Percentiles rank a stretch among this genome's conserved stretches.
phyloP scores from a whole-genome alignment of 2,888 invertebrate species.

The Acleris holmiana region DNA sequence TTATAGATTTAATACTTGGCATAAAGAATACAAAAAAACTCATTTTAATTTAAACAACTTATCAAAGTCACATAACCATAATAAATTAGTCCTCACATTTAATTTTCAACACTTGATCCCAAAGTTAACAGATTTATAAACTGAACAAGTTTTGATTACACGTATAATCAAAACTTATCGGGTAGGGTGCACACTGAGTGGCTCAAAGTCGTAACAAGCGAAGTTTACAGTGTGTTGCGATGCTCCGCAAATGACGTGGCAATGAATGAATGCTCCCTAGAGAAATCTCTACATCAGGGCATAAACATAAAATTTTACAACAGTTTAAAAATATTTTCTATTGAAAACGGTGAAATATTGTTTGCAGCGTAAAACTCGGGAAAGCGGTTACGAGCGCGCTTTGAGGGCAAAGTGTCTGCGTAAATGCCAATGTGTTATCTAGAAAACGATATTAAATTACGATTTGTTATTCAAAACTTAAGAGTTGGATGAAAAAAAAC shows the following conservation, averaged over 20 bases:
- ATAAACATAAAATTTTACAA: slow-evolving; percentile 41
- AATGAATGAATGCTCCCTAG: slow-evolving; percentile 42
- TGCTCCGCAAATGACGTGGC: slow-evolving; percentile 59
- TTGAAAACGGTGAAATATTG: slow-evolving; percentile 26
- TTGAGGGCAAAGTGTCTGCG: background rate
- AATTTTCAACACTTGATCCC: background rate
- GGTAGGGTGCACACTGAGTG: slow-evolving; percentile 42
- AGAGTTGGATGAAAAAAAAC: too few relatives aligned
- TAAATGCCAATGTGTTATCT: background rate
- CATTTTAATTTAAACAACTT: too few relatives aligned
- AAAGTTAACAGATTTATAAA: background rate
- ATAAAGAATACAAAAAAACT: too few relatives aligned
- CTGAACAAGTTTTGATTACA: slow-evolving; percentile 28
- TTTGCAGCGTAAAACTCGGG: slow-evolving; percentile 8
- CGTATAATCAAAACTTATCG: slow-evolving; percentile 29
- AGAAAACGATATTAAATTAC: background rate
- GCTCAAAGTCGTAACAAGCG: slow-evolving; percentile 76
- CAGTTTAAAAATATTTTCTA: slow-evolving; percentile 38
- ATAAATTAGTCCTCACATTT: too few relatives aligned
- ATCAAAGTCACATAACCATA: too few relatives aligned
- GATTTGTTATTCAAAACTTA: background rate
- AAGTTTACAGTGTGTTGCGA: slow-evolving; percentile 72
- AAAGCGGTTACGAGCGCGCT: slow-evolving; percentile 9
- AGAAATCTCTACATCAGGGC: slow-evolving; percentile 38
- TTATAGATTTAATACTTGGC: too few relatives aligned